Percentiles rank a stretch among this genome's conserved stretches.
Evolutionary conservation across 2,888 invertebrate species (phyloP).

Genomic region (Sturmia bella): DNA sequence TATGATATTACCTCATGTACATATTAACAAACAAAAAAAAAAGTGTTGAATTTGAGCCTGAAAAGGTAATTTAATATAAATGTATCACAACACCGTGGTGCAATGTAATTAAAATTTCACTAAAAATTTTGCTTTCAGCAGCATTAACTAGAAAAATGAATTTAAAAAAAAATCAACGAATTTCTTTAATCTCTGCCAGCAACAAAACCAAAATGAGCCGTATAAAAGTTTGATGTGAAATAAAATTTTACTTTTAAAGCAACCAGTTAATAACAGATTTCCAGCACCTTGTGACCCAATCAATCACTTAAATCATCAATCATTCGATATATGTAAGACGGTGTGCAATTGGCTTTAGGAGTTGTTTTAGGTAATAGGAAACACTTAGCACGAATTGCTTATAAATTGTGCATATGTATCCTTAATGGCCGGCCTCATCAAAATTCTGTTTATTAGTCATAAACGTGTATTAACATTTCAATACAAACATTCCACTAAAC

Average conservation of each 20-base stretch:
- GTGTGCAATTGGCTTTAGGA: not conserved
- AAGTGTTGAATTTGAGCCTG: too few species aligned
- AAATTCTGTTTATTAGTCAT: conserved; percentile 43
- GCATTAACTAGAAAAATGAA: too few species aligned
- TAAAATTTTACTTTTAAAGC: conserved; percentile 12
- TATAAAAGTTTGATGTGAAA: conserved; percentile 16
- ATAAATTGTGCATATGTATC: conserved; percentile 43
- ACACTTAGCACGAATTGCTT: conserved; percentile 23
- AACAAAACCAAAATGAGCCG: conserved; percentile 30
- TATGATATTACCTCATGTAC: too few species aligned
- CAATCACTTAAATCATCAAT: conserved; percentile 58
- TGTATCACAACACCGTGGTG: too few species aligned
- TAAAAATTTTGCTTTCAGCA: too few species aligned
- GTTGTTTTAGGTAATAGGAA: conserved; percentile 10
- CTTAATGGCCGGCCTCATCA: conserved; percentile 55
- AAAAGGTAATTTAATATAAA: too few species aligned
- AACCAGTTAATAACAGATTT: conserved; percentile 42
- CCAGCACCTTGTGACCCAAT: conserved; percentile 50
- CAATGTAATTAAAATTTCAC: too few species aligned
- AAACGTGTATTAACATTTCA: conserved; percentile 37
- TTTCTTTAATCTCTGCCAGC: not conserved
- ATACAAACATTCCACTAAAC: conserved; percentile 1
- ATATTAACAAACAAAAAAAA: too few species aligned
- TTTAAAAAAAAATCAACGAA: too few species aligned
- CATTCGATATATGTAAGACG: conserved; percentile 19